Percentiles rank a stretch among this genome's conserved stretches.
Evolutionary conservation across 2,888 invertebrate species (phyloP).

Genomic region (Latrodectus hesperus): DNA sequence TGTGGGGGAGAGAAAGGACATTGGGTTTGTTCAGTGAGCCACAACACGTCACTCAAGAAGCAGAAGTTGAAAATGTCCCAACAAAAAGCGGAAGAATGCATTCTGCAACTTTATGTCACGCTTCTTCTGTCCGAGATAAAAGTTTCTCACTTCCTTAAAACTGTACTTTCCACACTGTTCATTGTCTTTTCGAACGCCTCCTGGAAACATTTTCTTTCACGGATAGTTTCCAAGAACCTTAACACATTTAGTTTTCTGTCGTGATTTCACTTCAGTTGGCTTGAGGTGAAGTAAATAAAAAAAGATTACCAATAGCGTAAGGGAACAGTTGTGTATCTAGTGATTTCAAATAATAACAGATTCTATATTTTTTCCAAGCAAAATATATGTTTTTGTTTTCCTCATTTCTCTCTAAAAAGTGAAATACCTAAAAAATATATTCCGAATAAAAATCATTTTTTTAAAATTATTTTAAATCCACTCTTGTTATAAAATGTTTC

Average conservation of each 20-base stretch:
- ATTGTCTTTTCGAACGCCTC: constrained; percentile 53
- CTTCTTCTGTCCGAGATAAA: constrained; percentile 50
- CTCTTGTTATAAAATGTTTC: no score
- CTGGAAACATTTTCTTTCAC: constrained; percentile 42
- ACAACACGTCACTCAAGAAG: constrained; percentile 45
- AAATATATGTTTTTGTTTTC: no score
- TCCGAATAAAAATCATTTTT: no score
- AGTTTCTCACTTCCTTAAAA: constrained; percentile 64
- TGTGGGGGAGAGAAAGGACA: neutral
- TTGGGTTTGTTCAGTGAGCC: constrained; percentile 30
- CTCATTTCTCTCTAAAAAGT: no score
- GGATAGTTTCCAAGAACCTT: neutral
- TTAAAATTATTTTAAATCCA: no score
- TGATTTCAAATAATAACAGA: no score
- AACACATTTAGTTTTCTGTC: constrained; percentile 7
- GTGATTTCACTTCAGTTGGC: no score
- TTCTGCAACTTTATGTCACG: constrained; percentile 59
- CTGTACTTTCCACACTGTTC: constrained; percentile 50
- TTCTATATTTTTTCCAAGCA: no score
- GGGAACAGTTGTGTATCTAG: no score
- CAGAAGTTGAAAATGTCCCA: constrained; percentile 47
- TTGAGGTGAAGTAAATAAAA: no score
- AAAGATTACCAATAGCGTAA: no score
- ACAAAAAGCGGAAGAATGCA: constrained; percentile 44
- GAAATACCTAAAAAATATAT: no score